Evolutionary conservation across 1,140 invertebrate genomes (phyloP).

Genomic region (Zaprionus lachaisei): DNA sequence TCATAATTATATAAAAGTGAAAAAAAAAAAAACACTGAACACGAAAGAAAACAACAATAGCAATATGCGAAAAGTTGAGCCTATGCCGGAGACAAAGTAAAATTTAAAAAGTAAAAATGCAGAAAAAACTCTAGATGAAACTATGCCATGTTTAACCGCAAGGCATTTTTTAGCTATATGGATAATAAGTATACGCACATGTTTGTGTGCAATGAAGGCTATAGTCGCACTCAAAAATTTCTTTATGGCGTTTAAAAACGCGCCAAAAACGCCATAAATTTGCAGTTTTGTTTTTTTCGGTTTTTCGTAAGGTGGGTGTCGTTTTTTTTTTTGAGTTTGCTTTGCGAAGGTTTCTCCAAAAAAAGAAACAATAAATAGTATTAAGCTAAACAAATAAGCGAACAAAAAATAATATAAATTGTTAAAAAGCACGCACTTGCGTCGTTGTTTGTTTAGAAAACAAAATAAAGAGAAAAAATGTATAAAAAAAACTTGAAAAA

Average conservation of each 20-base stretch:
- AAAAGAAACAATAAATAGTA: conserved; percentile 35
- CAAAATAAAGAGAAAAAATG: conserved; percentile 4
- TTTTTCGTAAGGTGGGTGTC: conserved; percentile 36
- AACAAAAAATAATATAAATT: conserved; percentile 38
- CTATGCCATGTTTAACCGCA: conserved; percentile 46
- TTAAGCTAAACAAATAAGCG: conserved; percentile 46
- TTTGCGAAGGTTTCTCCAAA: conserved; percentile 34
- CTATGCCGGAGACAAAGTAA: conserved; percentile 40
- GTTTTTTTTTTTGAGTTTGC: conserved; percentile 30
- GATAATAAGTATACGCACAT: not conserved
- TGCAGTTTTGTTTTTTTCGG: conserved; percentile 18
- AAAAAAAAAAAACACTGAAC: conserved; percentile 5
- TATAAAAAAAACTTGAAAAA: conserved; percentile 2
- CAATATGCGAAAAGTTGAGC: conserved; percentile 24
- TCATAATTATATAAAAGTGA: conserved; percentile 42
- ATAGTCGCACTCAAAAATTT: conserved; percentile 25
- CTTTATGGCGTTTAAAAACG: conserved; percentile 39
- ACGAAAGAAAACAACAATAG: conserved; percentile 17
- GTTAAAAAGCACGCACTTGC: conserved; percentile 56
- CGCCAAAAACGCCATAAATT: conserved; percentile 34
- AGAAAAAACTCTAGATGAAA: conserved; percentile 22
- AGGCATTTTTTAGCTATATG: conserved; percentile 27
- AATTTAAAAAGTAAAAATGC: conserved; percentile 25
- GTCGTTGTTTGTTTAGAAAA: conserved; percentile 54
- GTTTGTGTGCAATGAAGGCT: conserved; percentile 28